These are phyloP conservation scores for Anthrax anthrax DNA, from an alignment of 2,888 invertebrate genomes.

Conservation along the genomic window DNA sequence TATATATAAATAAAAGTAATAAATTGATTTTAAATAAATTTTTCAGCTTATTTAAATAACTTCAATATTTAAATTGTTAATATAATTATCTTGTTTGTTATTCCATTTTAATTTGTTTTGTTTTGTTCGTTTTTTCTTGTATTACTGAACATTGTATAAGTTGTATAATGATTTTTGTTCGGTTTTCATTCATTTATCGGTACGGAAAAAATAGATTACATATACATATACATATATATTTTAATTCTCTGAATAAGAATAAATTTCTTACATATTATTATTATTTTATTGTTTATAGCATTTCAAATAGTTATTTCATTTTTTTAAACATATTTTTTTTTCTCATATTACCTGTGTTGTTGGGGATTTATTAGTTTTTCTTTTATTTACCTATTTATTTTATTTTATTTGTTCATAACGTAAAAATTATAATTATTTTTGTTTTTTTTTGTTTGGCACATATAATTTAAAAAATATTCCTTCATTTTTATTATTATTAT, in stretches of 20 bases:
- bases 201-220: background rate
- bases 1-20: too few species aligned
- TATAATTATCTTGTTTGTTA: too few species aligned
- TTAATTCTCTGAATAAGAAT: too few species aligned
- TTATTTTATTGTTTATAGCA: too few species aligned
- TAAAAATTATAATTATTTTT: background rate
- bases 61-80: too few species aligned
- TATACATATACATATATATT: too few species aligned
- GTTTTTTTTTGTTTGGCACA: slow-evolving; percentile 5
- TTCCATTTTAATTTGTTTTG: too few species aligned
- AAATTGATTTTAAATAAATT: background rate
- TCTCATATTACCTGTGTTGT: too few species aligned
- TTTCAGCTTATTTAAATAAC: background rate
- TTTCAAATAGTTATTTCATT: too few species aligned
- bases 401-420: background rate
- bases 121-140: background rate
- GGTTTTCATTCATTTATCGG: background rate
- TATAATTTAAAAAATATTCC: slow-evolving; percentile 7
- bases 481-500: slow-evolving; percentile 1
- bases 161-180: background rate
- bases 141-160: background rate
- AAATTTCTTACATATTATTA: too few species aligned
- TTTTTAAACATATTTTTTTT: background rate
- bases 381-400: too few species aligned
- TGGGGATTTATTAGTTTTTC: too few species aligned